Evolutionary conservation across 2,888 invertebrate genomes (phyloP), one percentile per base, ranked within the genome.

Genomic region (Phyllotreta striolata): DNA sequence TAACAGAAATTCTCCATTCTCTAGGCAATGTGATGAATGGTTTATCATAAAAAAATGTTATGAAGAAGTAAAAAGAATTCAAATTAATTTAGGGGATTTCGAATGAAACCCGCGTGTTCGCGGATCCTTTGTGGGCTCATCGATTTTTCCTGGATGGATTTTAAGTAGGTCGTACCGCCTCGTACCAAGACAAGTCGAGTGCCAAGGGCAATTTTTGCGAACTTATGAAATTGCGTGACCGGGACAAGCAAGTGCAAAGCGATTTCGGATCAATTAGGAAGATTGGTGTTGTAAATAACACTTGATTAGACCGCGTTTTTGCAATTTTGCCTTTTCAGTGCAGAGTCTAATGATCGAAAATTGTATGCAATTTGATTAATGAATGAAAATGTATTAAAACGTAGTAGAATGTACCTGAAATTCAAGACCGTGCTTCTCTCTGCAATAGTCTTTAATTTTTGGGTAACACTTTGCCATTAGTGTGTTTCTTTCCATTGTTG

Each of bases 401-500:
- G 24, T 24, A 24, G 4, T 24, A n/a, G n/a, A n/a, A 24, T 24
- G 2, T 3, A 95, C 97, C 89, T 98, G 98, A 85, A 98, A 98
- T 80, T 98, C 98, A 38, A 98, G 83, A 0, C 98, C 98, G 76
- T 98, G 96, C 76, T 96, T 96, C 80, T 98, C 97, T 59, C 98
- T 83, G 78, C 98, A 98, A 79, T 95, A 98, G 78, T 98, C 97
- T 79, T 98, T 98, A 69, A 98, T 88, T 77, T 91, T 90, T 0
- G 98, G 98, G 80, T 98, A 98, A 70, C 98, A 97, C 80, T 97
- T 96, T 1, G 98, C 95, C 98, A 98, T 98, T 64, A 98, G 79
- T 0, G 96, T 96, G 80, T 98, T 98, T 67, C 98, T 85, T 79
- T 98, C 98, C 90, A 97, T 92, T 0, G 96, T 95, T 0, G 98